A percentile compares a stretch with the other conserved stretches of the same genome.
phyloP scores from a whole-genome alignment of 2,113 vertebrate genomes.

The Oreotrochilus melanogaster region DNA sequence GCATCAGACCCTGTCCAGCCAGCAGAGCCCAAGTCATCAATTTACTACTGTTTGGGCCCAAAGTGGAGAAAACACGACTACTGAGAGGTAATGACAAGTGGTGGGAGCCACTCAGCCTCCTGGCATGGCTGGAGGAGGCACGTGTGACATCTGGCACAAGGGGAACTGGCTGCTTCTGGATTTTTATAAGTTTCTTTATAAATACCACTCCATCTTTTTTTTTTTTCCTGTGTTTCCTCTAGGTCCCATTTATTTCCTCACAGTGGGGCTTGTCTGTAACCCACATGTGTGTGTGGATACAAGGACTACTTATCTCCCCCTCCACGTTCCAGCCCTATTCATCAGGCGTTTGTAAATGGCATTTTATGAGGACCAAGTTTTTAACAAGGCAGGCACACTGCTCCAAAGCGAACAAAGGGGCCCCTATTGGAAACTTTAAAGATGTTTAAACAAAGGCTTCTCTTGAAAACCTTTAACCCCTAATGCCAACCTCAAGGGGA shows the following conservation, averaged over 20 bases:
- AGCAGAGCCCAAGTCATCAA: background rate
- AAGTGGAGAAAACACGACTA: background rate
- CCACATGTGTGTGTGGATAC: background rate
- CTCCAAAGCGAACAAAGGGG: conserved; percentile 46
- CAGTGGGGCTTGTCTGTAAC: background rate
- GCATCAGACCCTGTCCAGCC: background rate
- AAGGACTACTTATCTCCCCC: background rate
- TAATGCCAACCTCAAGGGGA: conserved; percentile 59
- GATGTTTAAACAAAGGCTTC: conserved; percentile 61
- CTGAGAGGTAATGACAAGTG: background rate
- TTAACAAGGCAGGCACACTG: conserved; percentile 32
- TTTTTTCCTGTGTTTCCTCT: background rate
- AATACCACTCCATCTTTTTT: background rate
- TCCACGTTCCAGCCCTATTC: background rate
- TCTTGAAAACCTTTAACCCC: conserved; percentile 69
- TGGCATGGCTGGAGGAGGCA: rapidly evolving
- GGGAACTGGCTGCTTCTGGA: background rate
- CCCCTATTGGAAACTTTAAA: conserved; percentile 63
- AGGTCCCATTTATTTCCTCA: background rate
- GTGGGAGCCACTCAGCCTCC: background rate
- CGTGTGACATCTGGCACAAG: background rate
- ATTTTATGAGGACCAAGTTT: conserved; percentile 30
- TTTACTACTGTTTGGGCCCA: background rate
- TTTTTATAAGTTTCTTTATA: background rate
- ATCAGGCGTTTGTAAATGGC: conserved; percentile 2